A percentile compares a stretch with the other conserved stretches of the same genome.
Evolutionary conservation across 2,888 invertebrate species (phyloP).

Genomic region (Aporophyla lueneburgensis): DNA sequence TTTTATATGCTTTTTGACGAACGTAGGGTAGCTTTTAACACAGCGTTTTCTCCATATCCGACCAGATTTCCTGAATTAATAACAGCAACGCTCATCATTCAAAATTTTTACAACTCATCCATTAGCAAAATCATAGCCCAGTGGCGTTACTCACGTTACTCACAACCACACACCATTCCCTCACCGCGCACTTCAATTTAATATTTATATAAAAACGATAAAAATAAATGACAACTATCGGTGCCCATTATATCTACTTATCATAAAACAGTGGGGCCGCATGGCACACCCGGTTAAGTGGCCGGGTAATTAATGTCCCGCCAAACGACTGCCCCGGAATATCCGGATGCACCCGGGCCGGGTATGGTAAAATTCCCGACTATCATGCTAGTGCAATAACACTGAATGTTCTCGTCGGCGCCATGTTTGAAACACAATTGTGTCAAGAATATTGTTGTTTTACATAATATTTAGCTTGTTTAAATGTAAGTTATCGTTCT

Average conservation of each 20-base stretch:
- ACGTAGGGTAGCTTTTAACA: background rate
- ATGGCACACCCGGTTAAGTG: constrained; percentile 77
- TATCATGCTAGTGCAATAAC: constrained; percentile 64
- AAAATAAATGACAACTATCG: constrained; percentile 61
- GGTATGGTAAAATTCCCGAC: constrained; percentile 73
- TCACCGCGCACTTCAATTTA: constrained; percentile 32
- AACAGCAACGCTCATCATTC: background rate
- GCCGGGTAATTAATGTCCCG: constrained; percentile 83
- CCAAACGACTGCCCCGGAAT: constrained; percentile 78
- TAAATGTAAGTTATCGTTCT: constrained; percentile 2
- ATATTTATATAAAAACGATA: constrained; percentile 56
- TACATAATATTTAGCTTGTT: constrained; percentile 34
- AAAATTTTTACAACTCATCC: background rate
- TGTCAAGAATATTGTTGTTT: constrained; percentile 54
- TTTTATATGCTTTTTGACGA: constrained; percentile 4
- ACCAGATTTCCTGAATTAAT: background rate
- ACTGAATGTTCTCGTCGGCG: constrained; percentile 50
- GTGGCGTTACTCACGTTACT: background rate
- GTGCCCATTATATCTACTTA: constrained; percentile 56
- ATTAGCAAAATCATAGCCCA: background rate
- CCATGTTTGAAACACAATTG: constrained; percentile 49
- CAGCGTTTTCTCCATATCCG: background rate
- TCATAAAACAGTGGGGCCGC: constrained; percentile 67
- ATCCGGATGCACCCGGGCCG: constrained; percentile 73
- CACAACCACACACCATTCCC: background rate